Conservation (phyloP, 2,113 vertebrate genomes). For the Amblyornis subalaris region DNA sequence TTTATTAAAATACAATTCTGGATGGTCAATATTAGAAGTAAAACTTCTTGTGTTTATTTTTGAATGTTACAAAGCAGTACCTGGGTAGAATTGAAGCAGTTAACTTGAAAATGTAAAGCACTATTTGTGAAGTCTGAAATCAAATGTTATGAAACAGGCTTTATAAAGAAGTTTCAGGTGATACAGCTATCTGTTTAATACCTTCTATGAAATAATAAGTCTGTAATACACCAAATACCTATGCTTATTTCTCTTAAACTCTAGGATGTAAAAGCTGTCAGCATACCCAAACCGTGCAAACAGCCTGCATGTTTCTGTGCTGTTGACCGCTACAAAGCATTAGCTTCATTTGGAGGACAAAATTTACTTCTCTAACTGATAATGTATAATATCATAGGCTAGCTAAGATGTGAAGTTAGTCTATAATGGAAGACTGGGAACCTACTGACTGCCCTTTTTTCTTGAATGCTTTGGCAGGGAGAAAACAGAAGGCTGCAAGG, state of each 20-base stretch:
- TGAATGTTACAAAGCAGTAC: neutral
- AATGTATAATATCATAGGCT: neutral
- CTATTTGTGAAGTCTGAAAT: neutral
- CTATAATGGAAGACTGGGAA: neutral
- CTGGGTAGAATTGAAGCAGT: neutral
- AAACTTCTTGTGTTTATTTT: neutral
- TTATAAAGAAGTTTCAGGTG: neutral
- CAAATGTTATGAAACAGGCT: rapidly evolving
- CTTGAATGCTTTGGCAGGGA: neutral
- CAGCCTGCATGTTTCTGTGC: neutral
- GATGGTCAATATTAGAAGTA: neutral
- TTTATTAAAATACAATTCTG: neutral
- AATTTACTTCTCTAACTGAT: neutral
- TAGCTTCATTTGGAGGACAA: neutral
- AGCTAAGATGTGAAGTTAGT: neutral
- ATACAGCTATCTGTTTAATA: neutral
- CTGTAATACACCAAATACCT: neutral
- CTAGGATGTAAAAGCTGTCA: neutral
- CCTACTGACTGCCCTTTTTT: neutral
- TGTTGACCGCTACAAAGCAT: neutral
- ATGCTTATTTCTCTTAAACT: neutral
- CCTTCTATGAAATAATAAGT: neutral
- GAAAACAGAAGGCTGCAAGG: neutral
- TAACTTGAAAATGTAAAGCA: neutral
- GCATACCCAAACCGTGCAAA: neutral